These are phyloP conservation scores for Stomorhina lunata DNA, from an alignment of 2,888 invertebrate species.

Conservation along the genomic window DNA sequence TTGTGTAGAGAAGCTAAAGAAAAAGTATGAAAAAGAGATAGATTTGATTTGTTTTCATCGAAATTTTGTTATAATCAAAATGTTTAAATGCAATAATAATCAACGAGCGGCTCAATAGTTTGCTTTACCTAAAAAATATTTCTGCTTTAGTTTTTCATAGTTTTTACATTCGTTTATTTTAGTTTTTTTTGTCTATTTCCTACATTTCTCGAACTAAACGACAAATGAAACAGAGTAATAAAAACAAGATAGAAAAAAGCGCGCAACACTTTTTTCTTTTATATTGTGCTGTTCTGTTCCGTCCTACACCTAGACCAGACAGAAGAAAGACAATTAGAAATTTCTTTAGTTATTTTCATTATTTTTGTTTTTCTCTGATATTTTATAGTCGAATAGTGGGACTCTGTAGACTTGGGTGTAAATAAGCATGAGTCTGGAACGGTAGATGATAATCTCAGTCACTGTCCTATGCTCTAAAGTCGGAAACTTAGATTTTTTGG, in stretches of 20 bases:
- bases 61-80: slow-evolving; percentile 37
- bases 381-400: too few species aligned
- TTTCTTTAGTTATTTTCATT: slow-evolving; percentile 8
- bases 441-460: too few species aligned
- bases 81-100: slow-evolving; percentile 46
- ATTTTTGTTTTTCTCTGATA: slow-evolving; percentile 53
- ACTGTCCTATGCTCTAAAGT: too few species aligned
- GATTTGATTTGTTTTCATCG: slow-evolving; percentile 62
- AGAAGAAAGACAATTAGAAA: slow-evolving; percentile 47
- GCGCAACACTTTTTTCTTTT: slow-evolving; percentile 52
- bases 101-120: slow-evolving; percentile 30
- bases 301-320: background rate
- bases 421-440: too few species aligned
- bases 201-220: background rate
- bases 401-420: too few species aligned
- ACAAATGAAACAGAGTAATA: slow-evolving; percentile 50
- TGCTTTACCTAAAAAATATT: slow-evolving; percentile 26
- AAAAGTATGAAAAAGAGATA: slow-evolving; percentile 37
- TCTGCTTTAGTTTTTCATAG: slow-evolving; percentile 21
- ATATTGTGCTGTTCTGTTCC: too few species aligned
- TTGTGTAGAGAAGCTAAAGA: slow-evolving; percentile 50
- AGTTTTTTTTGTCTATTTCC: too few species aligned
- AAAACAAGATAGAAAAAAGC: slow-evolving; percentile 61
- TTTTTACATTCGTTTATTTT: slow-evolving; percentile 18
- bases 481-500: too few species aligned